A percentile compares a stretch with the other conserved stretches of the same genome.
Conservation (phyloP, 2,888 invertebrate genomes). For the Marronus borbonicus region DNA sequence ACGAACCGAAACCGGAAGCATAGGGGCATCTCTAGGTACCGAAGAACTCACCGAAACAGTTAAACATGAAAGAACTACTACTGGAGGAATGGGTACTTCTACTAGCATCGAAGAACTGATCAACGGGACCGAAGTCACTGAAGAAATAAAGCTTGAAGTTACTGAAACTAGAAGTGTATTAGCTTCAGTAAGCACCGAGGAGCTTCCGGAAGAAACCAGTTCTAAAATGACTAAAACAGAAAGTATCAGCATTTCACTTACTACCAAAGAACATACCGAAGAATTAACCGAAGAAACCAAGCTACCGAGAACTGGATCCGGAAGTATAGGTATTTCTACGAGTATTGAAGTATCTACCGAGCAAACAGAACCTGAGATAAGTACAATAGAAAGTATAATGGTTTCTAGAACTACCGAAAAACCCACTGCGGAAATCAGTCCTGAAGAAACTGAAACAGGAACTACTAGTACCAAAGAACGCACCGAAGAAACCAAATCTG, state of each 20-base stretch:
- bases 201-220: background rate
- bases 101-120: too few species aligned
- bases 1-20: background rate
- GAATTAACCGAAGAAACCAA: conserved; percentile 3
- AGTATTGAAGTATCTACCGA: background rate
- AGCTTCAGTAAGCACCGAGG: background rate
- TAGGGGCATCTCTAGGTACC: background rate
- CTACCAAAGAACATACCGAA: background rate
- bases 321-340: background rate
- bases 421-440: background rate
- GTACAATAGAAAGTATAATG: too few species aligned
- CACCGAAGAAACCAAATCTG: background rate
- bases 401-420: too few species aligned
- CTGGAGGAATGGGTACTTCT: too few species aligned
- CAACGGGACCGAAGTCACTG: background rate
- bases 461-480: conserved; percentile 5
- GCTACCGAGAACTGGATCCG: background rate
- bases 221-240: too few species aligned
- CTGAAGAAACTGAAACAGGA: too few species aligned
- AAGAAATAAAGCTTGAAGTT: background rate
- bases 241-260: too few species aligned
- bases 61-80: background rate
- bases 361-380: background rate
- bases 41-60: background rate
- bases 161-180: background rate